Evolutionary conservation across 1,140 invertebrate genomes (phyloP), one percentile per base, ranked within the genome.

Genomic region (Sweltsa coloradensis): DNA sequence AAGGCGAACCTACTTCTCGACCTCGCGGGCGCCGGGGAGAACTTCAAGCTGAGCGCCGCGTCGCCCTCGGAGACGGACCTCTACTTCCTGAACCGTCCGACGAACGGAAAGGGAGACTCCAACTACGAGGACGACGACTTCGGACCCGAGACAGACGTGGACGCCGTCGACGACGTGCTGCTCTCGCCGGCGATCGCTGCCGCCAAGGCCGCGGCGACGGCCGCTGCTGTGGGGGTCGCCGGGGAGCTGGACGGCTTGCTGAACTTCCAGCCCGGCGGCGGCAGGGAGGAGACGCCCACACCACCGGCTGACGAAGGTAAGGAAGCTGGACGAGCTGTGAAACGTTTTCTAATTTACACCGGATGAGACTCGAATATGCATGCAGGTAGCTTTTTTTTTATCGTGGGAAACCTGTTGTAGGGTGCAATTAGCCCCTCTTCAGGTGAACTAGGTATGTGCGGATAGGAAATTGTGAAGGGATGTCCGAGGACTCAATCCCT

Each of bases 291-390:
- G n/a, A 66, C 72, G 11, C 70, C 70, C 0, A 73, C 72, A 1
- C 72, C 72, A 24, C 71, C 71, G 4, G 68, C 67, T 13, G 68
- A 74, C 51, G 53, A 66, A 52, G 69, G 73, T 74, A 56, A 57
- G 64, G 34, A 1, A n/a, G n/a, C n/a, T n/a, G n/a, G n/a, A n/a
- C n/a, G n/a, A n/a, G n/a, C n/a, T n/a, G n/a, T n/a, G n/a, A n/a
- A n/a, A n/a, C n/a, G n/a, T n/a, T n/a, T n/a, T n/a, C n/a, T n/a
- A n/a, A n/a, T n/a, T n/a, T n/a, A n/a, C n/a, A n/a, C n/a, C n/a
- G n/a, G n/a, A n/a, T n/a, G n/a, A n/a, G n/a, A n/a, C n/a, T n/a
- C n/a, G n/a, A n/a, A n/a, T n/a, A n/a, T n/a, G 11, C 29, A 16
- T 31, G 11, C 11, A 31, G 29, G 29, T 16, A 11, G 16, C n/a